Percentiles rank a stretch among this genome's conserved stretches.
phyloP scores from a whole-genome alignment of 35 echinoderm and acorn worm genomes.

The Apostichopus parvimensis region DNA sequence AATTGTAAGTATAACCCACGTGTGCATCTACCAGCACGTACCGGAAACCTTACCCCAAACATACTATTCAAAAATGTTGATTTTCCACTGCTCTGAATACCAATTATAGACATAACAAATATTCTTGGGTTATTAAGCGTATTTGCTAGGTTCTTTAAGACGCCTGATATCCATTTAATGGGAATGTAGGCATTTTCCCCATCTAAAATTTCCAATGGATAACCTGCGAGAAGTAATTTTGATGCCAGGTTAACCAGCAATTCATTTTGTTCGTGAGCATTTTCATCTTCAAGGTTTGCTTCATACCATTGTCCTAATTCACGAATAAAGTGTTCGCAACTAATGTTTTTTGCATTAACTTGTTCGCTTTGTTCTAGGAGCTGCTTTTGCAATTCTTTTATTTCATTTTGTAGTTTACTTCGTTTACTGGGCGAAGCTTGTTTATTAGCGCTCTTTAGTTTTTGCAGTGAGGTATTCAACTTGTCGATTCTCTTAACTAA shows the following conservation, averaged over 20 bases:
- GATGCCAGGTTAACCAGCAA: background rate
- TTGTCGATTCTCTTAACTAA: too few relatives aligned
- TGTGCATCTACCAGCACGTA: slow-evolving; percentile 4
- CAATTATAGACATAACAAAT: too few relatives aligned
- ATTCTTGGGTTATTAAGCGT: background rate
- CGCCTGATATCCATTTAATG: background rate
- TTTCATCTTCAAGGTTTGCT: background rate
- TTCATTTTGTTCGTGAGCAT: background rate
- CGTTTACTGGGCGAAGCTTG: background rate
- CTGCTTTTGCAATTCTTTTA: background rate
- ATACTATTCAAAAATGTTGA: too few relatives aligned
- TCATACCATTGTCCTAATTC: too few relatives aligned
- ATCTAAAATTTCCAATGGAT: background rate
- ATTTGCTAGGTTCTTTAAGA: background rate
- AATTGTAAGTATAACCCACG: slow-evolving; percentile 2
- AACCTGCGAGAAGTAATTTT: background rate
- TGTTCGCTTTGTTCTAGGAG: too few relatives aligned
- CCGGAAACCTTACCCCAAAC: too few relatives aligned
- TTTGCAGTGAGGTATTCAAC: too few relatives aligned
- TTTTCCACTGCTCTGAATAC: background rate
- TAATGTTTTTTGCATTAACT: too few relatives aligned
- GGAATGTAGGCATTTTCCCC: background rate
- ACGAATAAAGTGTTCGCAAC: too few relatives aligned
- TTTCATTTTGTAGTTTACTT: background rate
- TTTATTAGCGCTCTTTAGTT: background rate